Evolutionary conservation across 2,113 vertebrate genomes (phyloP), one percentile per base, ranked within the genome.

Genomic region (rabbit (Oryctolagus cuniculus)): DNA sequence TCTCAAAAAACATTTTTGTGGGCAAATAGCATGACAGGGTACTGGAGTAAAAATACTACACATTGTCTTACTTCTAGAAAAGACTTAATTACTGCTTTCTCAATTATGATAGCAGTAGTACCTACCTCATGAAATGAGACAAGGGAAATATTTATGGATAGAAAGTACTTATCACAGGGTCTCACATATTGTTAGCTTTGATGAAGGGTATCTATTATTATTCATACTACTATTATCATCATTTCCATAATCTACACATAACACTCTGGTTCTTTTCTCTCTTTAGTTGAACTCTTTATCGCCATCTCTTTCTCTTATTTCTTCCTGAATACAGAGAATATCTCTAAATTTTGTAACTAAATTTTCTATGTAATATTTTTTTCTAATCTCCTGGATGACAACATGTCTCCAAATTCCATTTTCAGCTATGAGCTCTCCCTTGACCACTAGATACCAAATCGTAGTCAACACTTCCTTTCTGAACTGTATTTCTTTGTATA

Each of bases 231-330:
- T 24, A 72, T 79, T 61, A 61, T 31, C 5, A 53, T 63, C 49
- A 69, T 72, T 61, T 86, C 55, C 15, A 82, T 25, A 95, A 53
- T 9, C 6, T 73, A 6, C 7, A 21, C 63, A 86, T 73, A 49
- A 11, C 11, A 94, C 10, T 64, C 13, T 44, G 4, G 3, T 29
- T 34, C 22, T 51, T 81, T 87, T 74, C 29, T 82, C 66, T 29
- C 12, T 63, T 86, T 90, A 31, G 58, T 83, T 94, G n/a, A 79
- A 27, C 58, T 87, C n/a, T 94, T 81, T 55, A 44, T 75, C 51
- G 27, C 11, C 6, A 2, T 66, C 17, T 31, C 1, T 73, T 87
- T 74, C 29, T 72, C 12, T 13, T 31, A 34, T 67, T 49, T 90
- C 4, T 2, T 1, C 5, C 19, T 10, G 31, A 44, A 80, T 66